Base-by-base conservation (phyloP, 1,140 invertebrate species). In the Drosophila funebris region DNA sequence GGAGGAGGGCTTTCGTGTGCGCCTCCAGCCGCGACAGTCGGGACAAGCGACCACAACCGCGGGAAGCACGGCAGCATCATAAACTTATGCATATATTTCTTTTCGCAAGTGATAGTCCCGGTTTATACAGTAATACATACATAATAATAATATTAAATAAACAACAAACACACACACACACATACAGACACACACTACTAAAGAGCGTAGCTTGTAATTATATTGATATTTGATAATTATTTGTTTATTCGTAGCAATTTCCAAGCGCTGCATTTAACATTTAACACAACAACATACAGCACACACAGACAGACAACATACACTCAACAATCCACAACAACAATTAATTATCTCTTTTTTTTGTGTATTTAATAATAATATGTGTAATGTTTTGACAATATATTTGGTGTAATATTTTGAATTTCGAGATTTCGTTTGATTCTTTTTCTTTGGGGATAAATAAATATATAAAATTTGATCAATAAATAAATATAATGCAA, bases 1-100 rank as follows among this genome's bases (percentile, higher is more conserved):
- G 36, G 94, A 94, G 41, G 96, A 96, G 70, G 96, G 96, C 2
- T 96, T 96, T 92, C 94, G 94, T 72, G 92, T 96, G 11, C 93
- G 93, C 67, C 92, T 96, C 6, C 94, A 95, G 85, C 94, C 95
- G 1, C 94, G 96, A 68, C 93, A 93, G 60, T 54, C 69, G 43
- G 57, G 57, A 53, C 56, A 48, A 57, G 57, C 71, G 43, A 62
- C 71, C 39, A 68, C 71, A 61, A 52, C 22, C 24, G 44, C 44
- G 44, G 66, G 27, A 50, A 69, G 54, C 50, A 73, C 63, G 62
- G 78, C 67, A 87, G 62, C 78, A 87, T 76, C 62, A 81, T 64
- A 80, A 77, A 66, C 66, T 58, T 74, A 73, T 64, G 41, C 67
- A 74, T 56, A 69, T 62, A 4, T 33, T 69, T 61, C 13, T 50